Percentiles rank a stretch among this genome's conserved stretches.
Evolutionary conservation across 2,888 invertebrate genomes (phyloP).

Genomic region (Diaperis boleti): DNA sequence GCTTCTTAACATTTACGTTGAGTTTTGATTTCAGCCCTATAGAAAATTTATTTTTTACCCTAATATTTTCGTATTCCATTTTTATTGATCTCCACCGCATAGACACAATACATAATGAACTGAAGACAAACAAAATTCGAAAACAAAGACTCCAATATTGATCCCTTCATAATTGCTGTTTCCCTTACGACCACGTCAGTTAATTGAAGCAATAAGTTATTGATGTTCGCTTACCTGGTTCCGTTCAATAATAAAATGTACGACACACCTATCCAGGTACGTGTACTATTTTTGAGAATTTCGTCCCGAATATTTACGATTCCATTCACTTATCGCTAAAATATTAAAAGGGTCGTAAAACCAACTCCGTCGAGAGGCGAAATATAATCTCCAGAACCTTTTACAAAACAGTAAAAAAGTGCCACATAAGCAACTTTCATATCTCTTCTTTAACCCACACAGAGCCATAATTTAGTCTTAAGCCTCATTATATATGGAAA

Average conservation of each 20-base stretch:
- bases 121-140: background rate
- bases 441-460: slow-evolving; percentile 43
- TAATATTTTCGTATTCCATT: no score
- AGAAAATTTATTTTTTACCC: no score
- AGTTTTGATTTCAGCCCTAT: no score
- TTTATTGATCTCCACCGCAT: no score
- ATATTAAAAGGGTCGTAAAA: slow-evolving; percentile 41
- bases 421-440: slow-evolving; percentile 40
- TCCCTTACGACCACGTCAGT: slow-evolving; percentile 10
- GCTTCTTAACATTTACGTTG: no score
- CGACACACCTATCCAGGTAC: no score
- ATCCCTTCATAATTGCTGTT: background rate
- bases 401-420: slow-evolving; percentile 41
- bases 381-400: slow-evolving; percentile 35
- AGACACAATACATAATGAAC: background rate
- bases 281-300: slow-evolving; percentile 20
- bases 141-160: background rate
- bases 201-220: slow-evolving; percentile 1
- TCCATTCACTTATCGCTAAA: slow-evolving; percentile 33
- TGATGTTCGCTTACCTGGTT: slow-evolving; percentile 1
- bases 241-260: background rate
- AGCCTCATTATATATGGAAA: slow-evolving; percentile 47
- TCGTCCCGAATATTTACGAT: slow-evolving; percentile 35
- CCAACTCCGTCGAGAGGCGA: slow-evolving; percentile 31
- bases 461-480: slow-evolving; percentile 41